These are phyloP conservation scores for Leptocoma aspasia DNA, from an alignment of 2,113 vertebrate species.

Conservation along the genomic window DNA sequence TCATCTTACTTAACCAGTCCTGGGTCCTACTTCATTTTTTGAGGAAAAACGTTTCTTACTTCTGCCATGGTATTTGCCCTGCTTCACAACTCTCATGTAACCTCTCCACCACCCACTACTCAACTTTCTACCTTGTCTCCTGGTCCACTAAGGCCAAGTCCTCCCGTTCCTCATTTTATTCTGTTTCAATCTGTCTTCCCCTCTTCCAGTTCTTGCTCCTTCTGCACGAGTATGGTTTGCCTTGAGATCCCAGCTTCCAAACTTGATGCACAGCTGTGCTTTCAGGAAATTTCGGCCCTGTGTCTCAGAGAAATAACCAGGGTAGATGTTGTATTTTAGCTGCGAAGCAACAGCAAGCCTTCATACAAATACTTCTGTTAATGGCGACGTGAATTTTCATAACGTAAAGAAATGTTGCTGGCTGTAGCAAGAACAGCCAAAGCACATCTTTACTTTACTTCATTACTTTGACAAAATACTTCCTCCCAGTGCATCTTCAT, in stretches of 20 bases:
- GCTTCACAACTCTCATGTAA: not conserved
- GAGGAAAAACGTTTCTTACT: not conserved
- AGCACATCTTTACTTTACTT: not conserved
- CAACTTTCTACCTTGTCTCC: not conserved
- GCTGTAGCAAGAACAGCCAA: not conserved
- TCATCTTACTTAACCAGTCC: not conserved
- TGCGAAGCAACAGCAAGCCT: not conserved
- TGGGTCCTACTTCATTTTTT: not conserved
- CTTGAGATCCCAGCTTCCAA: not conserved
- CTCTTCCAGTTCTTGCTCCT: not conserved
- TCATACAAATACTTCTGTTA: not conserved
- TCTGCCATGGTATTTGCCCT: accelerated
- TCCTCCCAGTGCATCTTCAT: not conserved
- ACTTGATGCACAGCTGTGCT: accelerated
- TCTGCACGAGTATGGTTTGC: not conserved
- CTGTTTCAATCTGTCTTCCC: not conserved
- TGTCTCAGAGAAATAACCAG: not conserved
- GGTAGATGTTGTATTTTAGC: not conserved
- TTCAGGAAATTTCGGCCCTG: not conserved
- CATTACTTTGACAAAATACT: not conserved
- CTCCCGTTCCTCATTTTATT: accelerated
- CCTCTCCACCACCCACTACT: not conserved
- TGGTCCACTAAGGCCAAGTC: not conserved
- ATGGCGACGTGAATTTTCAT: accelerated
- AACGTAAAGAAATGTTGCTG: accelerated